These are phyloP conservation scores for Ligdia adustata DNA, from an alignment of 2,888 invertebrate species.

Conservation along the genomic window DNA sequence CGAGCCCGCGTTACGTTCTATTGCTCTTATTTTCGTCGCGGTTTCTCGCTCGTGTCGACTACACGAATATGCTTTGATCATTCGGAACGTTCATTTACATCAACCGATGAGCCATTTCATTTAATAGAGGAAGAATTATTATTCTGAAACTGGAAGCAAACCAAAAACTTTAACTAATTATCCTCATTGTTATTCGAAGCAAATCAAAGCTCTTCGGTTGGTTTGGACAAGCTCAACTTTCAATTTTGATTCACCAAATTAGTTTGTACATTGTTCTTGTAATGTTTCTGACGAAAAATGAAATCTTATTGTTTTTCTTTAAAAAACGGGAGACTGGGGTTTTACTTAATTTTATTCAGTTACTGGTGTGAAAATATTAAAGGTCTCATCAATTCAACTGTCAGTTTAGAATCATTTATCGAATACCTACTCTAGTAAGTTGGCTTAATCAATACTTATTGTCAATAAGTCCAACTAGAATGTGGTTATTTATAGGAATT, in stretches of 20 bases:
- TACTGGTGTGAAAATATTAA: too few relatives aligned
- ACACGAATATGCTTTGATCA: slow-evolving; percentile 74
- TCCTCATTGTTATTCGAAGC: slow-evolving; percentile 28
- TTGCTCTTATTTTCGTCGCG: slow-evolving; percentile 71
- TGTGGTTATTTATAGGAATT: too few relatives aligned
- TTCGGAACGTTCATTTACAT: slow-evolving; percentile 56
- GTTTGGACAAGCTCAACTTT: slow-evolving; percentile 24
- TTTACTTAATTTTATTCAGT: too few relatives aligned
- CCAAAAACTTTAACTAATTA: slow-evolving; percentile 28
- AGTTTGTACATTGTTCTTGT: slow-evolving; percentile 9
- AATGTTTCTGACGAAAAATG: not conserved
- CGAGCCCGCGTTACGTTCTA: slow-evolving; percentile 53
- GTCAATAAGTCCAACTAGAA: too few relatives aligned
- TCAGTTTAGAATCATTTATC: too few relatives aligned
- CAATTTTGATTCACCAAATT: slow-evolving; percentile 20
- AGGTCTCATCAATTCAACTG: too few relatives aligned
- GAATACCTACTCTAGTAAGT: too few relatives aligned
- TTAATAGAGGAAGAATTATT: slow-evolving; percentile 29
- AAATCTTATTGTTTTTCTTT: not conserved
- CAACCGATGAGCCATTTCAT: slow-evolving; percentile 41
- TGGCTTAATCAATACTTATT: too few relatives aligned
- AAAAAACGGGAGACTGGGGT: too few relatives aligned
- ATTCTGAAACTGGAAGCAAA: slow-evolving; percentile 24
- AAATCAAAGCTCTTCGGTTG: slow-evolving; percentile 17
- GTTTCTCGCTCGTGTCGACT: slow-evolving; percentile 71